A percentile compares a stretch with the other conserved stretches of the same genome.
These are phyloP conservation scores for Gallinago jamesoni DNA, from an alignment of 2,113 vertebrate genomes.

Conservation along the genomic window DNA sequence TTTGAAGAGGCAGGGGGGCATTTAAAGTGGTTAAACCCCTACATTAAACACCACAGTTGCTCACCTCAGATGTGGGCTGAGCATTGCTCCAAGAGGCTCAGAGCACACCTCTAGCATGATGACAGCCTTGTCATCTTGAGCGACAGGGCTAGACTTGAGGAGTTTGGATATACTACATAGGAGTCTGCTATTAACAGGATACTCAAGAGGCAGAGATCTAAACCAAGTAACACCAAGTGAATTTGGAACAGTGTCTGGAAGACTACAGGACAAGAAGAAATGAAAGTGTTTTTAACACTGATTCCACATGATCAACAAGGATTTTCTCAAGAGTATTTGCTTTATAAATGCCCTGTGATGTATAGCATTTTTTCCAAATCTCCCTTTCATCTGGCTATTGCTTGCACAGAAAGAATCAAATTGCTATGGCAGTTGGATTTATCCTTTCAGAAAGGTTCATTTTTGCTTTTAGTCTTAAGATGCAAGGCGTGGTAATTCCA, in stretches of 20 bases:
- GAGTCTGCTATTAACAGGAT: neutral
- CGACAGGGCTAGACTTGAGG: neutral
- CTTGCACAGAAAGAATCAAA: neutral
- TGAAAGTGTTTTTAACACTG: conserved; percentile 13
- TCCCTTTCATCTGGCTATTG: neutral
- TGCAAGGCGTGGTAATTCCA: neutral
- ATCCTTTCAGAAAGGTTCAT: neutral
- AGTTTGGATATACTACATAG: neutral
- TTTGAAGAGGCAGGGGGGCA: fast-evolving
- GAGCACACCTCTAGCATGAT: neutral
- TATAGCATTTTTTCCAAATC: neutral
- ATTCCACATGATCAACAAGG: neutral
- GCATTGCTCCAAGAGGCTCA: fast-evolving
- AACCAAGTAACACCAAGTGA: neutral
- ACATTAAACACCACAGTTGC: fast-evolving
- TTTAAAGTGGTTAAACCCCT: neutral
- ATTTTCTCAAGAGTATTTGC: conserved; percentile 17
- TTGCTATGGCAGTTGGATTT: neutral
- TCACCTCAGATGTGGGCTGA: neutral
- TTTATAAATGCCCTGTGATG: neutral
- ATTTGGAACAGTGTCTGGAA: neutral
- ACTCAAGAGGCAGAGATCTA: neutral
- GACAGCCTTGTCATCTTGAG: neutral
- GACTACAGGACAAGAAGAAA: conserved; percentile 29
- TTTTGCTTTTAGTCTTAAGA: neutral